Base-by-base conservation (phyloP, 2,113 vertebrate genomes). In the Puffinus mauretanicus region DNA sequence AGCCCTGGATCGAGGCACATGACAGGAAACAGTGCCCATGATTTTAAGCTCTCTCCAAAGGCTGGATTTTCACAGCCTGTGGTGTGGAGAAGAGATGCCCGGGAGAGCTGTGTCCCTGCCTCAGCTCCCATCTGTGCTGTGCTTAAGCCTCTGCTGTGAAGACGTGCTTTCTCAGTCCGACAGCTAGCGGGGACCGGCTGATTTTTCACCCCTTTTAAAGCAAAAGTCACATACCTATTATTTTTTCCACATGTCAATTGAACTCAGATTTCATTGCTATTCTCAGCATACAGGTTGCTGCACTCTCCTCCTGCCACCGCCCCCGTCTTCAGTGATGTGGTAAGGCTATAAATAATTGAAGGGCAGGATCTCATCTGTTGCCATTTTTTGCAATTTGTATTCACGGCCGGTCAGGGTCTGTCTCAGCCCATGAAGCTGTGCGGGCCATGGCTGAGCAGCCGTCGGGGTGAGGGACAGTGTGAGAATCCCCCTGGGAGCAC, bases 301-400 rank as follows among this genome's bases (percentile, higher is more conserved):
- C 36, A 24, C 49, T 91, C 61, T 69, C 14, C 36, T 81, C 82
- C 32, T 69, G 62, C 70, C 58, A 57, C 75, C 3, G 1, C 9
- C 16, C 36, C 10, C 2, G 0, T 52, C 29, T 69, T 78, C 61
- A 58, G 40, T 11, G 60, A 54, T 47, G 20, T 70, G 29, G 75
- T 65, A 44, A 78, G 29, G 30, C 16, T 62, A 52, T 77, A 93
- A 94, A 75, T 93, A 93, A 93, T 47, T 60, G 42, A 92, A 88
- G 36, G 49, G 4, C 58, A 70, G 58, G 42, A 62, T 70, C 36
- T 93, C 32, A 42, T 72, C n/a, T 92, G 30, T 70, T 65, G 25
- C 18, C 0, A 1, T 21, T 66, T 61, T 82, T 65, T 73, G 46
- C 75, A 32, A 62, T 86, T 86, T 80, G 54, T 93, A 83, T 94